A percentile compares a stretch with the other conserved stretches of the same genome.
Evolutionary conservation across 2,797 vertebrate species (phyloP).

Genomic region (Syngnathus rostellatus): DNA sequence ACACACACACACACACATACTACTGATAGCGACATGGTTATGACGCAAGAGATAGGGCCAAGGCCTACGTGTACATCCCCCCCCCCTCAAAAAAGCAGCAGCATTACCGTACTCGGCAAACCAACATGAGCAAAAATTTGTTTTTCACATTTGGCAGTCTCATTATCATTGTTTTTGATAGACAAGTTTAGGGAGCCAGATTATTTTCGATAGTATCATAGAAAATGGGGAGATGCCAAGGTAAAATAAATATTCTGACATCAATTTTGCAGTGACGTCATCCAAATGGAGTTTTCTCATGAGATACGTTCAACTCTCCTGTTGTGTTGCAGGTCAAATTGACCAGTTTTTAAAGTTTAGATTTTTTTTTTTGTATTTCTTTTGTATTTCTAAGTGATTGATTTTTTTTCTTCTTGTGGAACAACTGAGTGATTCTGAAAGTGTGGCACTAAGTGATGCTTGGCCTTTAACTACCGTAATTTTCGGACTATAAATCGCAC

Average conservation of each 20-base stretch:
- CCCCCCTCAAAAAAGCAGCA: constrained; percentile 19
- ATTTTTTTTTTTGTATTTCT: background rate
- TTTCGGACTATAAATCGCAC: no score
- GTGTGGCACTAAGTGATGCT: no score
- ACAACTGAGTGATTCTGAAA: no score
- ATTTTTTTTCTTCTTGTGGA: background rate
- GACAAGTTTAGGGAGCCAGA: no score
- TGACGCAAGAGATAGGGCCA: constrained; percentile 54
- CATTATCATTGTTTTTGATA: background rate
- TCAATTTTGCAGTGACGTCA: background rate
- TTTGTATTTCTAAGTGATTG: no score
- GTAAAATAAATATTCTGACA: background rate
- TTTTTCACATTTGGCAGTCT: background rate
- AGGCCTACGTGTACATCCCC: constrained; percentile 51
- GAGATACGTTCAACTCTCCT: background rate
- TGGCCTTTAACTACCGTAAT: no score
- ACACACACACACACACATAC: background rate
- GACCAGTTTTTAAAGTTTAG: background rate
- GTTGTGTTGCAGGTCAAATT: background rate
- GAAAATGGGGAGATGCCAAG: background rate
- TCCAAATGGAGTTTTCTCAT: background rate
- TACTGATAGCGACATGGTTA: constrained; percentile 22
- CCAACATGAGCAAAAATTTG: background rate
- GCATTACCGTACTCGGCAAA: background rate
- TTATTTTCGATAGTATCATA: no score